phyloP scores from a whole-genome alignment of 2,888 invertebrate species.

The Barypeithes pellucidus region DNA sequence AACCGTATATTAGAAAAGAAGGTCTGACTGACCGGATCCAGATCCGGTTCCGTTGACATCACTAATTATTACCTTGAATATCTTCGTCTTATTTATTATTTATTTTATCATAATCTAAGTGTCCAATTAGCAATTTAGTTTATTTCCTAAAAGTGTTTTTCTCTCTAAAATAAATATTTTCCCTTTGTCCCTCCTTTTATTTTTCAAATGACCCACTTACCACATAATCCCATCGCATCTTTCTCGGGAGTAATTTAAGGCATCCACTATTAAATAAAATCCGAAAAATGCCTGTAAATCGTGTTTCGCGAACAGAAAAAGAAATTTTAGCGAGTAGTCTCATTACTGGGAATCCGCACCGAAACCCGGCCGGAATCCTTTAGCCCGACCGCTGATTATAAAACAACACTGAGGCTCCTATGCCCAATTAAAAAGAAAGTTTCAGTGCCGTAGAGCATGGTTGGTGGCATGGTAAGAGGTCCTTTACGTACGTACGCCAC shows the following conservation, averaged over 20 bases:
- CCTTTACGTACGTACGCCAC: too few species aligned
- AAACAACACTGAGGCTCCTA: constrained; percentile 41
- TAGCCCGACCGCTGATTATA: constrained; percentile 47
- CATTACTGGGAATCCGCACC: constrained; percentile 45
- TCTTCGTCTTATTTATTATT: too few species aligned
- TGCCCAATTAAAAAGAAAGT: constrained; percentile 51
- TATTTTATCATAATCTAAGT: too few species aligned
- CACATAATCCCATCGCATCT: constrained; percentile 21
- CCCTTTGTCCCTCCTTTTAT: not conserved
- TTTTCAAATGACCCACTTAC: constrained; percentile 15
- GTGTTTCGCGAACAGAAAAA: constrained; percentile 41
- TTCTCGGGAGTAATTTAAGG: constrained; percentile 30
- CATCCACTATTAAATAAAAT: constrained; percentile 41
- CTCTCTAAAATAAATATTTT: not conserved
- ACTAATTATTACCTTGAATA: too few species aligned
- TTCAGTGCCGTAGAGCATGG: constrained; percentile 12
- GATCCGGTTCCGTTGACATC: too few species aligned
- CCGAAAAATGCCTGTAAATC: constrained; percentile 50
- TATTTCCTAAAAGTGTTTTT: not conserved
- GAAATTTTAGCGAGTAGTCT: constrained; percentile 48
- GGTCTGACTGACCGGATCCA: too few species aligned
- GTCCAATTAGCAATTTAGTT: not conserved
- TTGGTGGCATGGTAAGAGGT: too few species aligned
- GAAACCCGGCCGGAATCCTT: constrained; percentile 46
- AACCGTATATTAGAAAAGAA: too few species aligned